Percentiles rank a stretch among this genome's conserved stretches.
These are phyloP conservation scores for Dryadula phaetusa DNA, from an alignment of 2,888 invertebrate species.

Conservation along the genomic window DNA sequence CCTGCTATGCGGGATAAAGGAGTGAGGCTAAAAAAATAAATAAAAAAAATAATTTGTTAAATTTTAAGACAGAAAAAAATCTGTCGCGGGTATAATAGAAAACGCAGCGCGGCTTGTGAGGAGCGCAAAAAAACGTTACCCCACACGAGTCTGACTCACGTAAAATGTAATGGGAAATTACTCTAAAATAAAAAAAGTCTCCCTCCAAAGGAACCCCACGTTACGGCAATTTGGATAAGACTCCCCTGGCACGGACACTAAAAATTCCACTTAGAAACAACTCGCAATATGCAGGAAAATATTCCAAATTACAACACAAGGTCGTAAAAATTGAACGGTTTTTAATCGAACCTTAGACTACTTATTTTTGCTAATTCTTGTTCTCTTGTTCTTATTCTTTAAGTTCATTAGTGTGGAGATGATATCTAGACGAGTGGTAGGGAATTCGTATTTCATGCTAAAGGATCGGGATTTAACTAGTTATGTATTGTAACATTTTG, in stretches of 20 bases:
- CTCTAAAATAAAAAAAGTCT: conserved; percentile 77
- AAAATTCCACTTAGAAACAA: conserved; percentile 74
- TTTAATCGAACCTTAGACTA: conserved; percentile 58
- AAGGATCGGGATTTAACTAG: too few relatives aligned
- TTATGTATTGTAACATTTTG: too few relatives aligned
- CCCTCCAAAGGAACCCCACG: conserved; percentile 70
- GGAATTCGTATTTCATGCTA: neutral
- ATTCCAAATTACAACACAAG: conserved; percentile 58
- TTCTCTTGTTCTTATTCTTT: neutral
- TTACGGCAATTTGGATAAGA: conserved; percentile 78
- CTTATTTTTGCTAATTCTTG: conserved; percentile 25
- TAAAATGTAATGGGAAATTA: conserved; percentile 80
- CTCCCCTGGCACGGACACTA: conserved; percentile 71
- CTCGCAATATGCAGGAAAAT: conserved; percentile 70
- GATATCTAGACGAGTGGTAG: neutral
- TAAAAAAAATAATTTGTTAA: neutral
- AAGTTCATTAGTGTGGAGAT: neutral
- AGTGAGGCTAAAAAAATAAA: too few relatives aligned
- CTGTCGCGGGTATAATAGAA: conserved; percentile 49
- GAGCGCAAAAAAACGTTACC: conserved; percentile 63
- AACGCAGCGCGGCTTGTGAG: conserved; percentile 57
- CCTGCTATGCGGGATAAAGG: too few relatives aligned
- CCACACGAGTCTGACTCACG: conserved; percentile 71
- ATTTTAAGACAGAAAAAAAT: neutral
- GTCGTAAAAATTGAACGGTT: conserved; percentile 67